Base-by-base conservation (phyloP, 92 coral and sea anemone genomes). In the Virgularia gustaviana region DNA sequence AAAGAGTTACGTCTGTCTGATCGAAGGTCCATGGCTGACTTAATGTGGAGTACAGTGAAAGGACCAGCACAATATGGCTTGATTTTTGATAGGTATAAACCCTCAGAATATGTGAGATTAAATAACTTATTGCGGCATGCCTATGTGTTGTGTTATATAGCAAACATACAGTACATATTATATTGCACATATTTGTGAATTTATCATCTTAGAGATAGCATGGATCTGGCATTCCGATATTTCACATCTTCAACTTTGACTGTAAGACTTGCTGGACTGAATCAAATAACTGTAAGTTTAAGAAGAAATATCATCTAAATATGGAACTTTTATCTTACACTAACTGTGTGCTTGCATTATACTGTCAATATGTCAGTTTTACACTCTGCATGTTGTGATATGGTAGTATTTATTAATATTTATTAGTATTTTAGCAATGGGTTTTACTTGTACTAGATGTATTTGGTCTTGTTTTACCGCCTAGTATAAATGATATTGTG, bases 41-140 rank as follows among this genome's bases (percentile, higher is more conserved):
- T 95, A 9, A 92, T 92, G 98, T 92, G 98, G 98, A 89, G 89
- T 83, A 95, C 96, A 43, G 98, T 92, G 0, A 92, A 92, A 60
- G 96, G 96, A 37, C 98, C 98, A 38, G 88, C 89, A 2, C 96
- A 92, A 74, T 86, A 95, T 31, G 90, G 96, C 52, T 91, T 91
- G 61, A 92, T 92, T 35, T 92, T 90, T 85, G 98, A 92, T 62
- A 86, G 90, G 89, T 90, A 61, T 9, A 22, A 9, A 30, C 23
- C 8, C 27, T 24, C 0, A 31, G 72, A 8, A 0, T 16, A 31
- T 27, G n/a, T n/a, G n/a, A n/a, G n/a, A n/a, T n/a, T n/a, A n/a
- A n/a, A n/a, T n/a, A n/a, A n/a, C n/a, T n/a, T n/a, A n/a, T n/a
- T n/a, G n/a, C n/a, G n/a, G n/a, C n/a, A n/a, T n/a, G n/a, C n/a